Evolutionary conservation across 2,113 vertebrate species (phyloP).

Genomic region (Ramphastos sulfuratus): DNA sequence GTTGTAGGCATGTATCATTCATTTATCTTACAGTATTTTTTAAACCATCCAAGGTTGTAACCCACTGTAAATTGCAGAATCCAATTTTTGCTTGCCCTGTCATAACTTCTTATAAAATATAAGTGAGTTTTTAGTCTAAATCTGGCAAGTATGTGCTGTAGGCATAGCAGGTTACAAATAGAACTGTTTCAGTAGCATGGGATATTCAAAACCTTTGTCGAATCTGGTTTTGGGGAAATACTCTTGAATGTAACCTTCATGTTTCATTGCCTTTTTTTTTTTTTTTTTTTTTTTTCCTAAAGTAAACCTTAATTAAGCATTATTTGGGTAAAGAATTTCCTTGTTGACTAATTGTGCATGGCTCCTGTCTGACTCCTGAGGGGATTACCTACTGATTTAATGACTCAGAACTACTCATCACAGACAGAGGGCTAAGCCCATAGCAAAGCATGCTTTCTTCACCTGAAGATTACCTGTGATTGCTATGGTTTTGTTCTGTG

Average conservation of each 20-base stretch:
- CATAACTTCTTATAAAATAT: conserved; percentile 1
- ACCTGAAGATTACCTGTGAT: not conserved
- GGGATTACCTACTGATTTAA: not conserved
- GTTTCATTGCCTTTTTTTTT: not conserved
- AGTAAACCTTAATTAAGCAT: not conserved
- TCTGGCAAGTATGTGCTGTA: not conserved
- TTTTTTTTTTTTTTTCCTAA: not conserved
- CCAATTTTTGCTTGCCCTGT: not conserved
- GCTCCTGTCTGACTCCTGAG: fast-evolving
- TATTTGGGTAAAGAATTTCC: not conserved
- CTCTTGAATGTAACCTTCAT: not conserved
- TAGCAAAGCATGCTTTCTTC: not conserved
- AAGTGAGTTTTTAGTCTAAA: not conserved
- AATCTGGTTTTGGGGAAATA: not conserved
- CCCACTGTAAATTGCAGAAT: not conserved
- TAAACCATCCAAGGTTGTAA: not conserved
- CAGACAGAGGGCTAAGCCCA: not conserved
- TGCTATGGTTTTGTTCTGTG: not conserved
- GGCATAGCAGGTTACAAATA: not conserved
- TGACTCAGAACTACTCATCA: not conserved
- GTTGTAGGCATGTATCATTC: not conserved
- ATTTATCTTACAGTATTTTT: not conserved
- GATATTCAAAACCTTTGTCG: not conserved
- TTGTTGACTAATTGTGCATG: not conserved
- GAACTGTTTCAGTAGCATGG: not conserved